phyloP scores from a whole-genome alignment of 2,888 invertebrate species.

The Rotaria magnacalcarata region DNA sequence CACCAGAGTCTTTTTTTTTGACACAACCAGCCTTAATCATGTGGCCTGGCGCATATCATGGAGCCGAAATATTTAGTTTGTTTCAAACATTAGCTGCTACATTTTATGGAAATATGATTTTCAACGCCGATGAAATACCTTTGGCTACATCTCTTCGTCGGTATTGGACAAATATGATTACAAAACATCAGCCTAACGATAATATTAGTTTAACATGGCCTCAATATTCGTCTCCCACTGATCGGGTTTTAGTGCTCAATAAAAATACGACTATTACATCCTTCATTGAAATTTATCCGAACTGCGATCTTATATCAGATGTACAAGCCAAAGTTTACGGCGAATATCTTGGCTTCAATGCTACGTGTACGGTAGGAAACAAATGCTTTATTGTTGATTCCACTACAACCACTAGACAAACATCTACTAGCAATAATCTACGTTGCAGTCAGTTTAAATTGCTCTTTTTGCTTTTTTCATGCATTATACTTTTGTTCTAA shows the following conservation, averaged over 20 bases:
- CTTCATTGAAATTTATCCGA: neutral
- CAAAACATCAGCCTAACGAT: neutral
- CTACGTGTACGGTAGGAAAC: neutral
- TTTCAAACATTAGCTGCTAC: neutral
- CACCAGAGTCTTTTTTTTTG: neutral
- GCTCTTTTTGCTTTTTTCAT: no score
- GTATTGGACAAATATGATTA: slow-evolving; percentile 12
- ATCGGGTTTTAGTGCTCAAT: neutral
- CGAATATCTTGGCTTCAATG: neutral
- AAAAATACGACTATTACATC: neutral
- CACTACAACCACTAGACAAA: neutral
- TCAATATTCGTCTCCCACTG: neutral
- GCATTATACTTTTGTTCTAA: no score
- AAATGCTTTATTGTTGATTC: neutral
- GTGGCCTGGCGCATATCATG: neutral
- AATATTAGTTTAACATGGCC: neutral
- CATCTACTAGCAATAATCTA: no score
- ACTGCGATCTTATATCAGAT: neutral
- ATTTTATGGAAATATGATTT: neutral
- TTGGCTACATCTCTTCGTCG: neutral
- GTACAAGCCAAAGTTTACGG: neutral
- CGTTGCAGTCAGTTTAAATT: no score
- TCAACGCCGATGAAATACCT: neutral
- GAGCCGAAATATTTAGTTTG: neutral
- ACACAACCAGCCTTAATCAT: neutral